Evolutionary conservation across 2,113 vertebrate species (phyloP).

Genomic region (Copsychus sechellarum): DNA sequence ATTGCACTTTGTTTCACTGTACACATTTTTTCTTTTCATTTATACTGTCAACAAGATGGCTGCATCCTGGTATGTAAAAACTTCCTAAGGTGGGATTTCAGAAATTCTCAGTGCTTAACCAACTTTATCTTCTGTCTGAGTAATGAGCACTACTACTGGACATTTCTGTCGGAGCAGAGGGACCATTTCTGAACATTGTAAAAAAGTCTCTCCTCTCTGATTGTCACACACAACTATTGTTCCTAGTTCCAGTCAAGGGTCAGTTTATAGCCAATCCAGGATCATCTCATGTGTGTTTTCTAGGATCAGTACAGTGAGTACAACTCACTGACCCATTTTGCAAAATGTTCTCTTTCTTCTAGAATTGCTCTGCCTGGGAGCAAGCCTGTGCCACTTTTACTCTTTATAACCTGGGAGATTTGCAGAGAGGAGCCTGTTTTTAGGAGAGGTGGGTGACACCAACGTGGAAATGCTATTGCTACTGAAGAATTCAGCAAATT

Average conservation of each 20-base stretch:
- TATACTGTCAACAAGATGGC: not conserved
- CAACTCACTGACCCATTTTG: not conserved
- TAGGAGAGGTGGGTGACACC: not conserved
- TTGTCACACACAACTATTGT: not conserved
- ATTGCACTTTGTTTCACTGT: not conserved
- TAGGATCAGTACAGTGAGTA: not conserved
- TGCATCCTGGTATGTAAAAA: not conserved
- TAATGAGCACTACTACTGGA: not conserved
- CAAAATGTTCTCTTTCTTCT: not conserved
- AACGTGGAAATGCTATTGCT: not conserved
- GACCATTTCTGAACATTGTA: not conserved
- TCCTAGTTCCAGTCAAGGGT: not conserved
- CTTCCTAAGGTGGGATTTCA: not conserved
- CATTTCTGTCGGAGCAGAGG: not conserved
- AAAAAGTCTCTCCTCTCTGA: not conserved
- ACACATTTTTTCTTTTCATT: not conserved
- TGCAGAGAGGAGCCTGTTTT: not conserved
- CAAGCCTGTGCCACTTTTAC: not conserved
- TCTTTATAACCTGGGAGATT: not conserved
- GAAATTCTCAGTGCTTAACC: not conserved
- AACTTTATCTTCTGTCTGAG: not conserved
- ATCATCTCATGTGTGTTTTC: not conserved
- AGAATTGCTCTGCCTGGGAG: not conserved
- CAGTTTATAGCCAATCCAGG: not conserved
- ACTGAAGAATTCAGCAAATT: not conserved